Conservation (phyloP, 2,113 vertebrate species). For the Gavialis gangeticus region DNA sequence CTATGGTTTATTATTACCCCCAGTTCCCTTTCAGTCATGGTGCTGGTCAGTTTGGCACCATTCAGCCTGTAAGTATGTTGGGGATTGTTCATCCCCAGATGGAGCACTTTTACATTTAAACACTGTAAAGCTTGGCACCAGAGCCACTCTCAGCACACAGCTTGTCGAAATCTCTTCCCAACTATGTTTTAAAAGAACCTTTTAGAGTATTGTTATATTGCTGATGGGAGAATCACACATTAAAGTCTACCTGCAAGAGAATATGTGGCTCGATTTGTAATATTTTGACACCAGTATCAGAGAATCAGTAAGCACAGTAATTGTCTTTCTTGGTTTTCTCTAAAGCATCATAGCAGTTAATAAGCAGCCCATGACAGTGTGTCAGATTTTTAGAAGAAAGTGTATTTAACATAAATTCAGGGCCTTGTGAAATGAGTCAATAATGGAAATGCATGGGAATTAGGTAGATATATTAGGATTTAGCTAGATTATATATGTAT, state of each 20-base stretch:
- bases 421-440: background rate
- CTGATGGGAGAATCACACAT: background rate
- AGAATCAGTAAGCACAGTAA: background rate
- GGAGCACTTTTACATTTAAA: background rate
- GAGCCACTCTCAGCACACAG: background rate
- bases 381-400: background rate
- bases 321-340: background rate
- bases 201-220: background rate
- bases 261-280: background rate
- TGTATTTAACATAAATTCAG: background rate
- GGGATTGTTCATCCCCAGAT: no score
- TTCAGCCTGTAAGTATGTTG: no score
- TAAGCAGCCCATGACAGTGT: background rate
- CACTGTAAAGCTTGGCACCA: background rate
- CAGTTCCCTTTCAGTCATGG: no score
- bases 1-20: no score
- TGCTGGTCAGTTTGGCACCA: no score
- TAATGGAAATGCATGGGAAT: background rate
- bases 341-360: background rate
- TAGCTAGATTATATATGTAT: no score
- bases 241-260: background rate
- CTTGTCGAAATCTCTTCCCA: background rate
- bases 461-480: background rate
- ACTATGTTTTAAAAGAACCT: background rate
- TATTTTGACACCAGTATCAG: background rate